Percentiles rank a stretch among this genome's conserved stretches.
These are phyloP conservation scores for Notodonta dromedarius DNA, from an alignment of 2,888 invertebrate genomes.

Conservation along the genomic window DNA sequence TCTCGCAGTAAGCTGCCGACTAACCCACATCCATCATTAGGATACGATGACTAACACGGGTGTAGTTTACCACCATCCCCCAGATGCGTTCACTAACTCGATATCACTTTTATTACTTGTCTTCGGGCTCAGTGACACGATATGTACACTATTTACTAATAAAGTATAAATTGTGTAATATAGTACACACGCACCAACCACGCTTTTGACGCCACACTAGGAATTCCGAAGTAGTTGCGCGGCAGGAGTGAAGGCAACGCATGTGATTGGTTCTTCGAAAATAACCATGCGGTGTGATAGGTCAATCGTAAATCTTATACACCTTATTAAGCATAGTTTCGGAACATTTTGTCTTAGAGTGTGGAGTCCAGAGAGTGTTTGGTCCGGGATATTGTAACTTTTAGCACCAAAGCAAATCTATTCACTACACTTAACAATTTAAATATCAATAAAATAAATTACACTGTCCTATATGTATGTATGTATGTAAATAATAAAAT, in stretches of 20 bases:
- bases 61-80: slow-evolving; percentile 59
- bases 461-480: not conserved
- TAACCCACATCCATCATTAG: slow-evolving; percentile 60
- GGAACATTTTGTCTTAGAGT: too few relatives aligned
- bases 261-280: too few relatives aligned
- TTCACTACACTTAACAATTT: not conserved
- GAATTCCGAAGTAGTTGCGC: too few relatives aligned
- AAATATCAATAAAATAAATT: not conserved
- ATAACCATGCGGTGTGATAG: too few relatives aligned
- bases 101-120: slow-evolving; percentile 70
- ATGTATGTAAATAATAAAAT: not conserved
- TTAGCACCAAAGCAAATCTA: not conserved
- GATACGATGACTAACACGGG: slow-evolving; percentile 73
- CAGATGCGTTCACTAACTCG: slow-evolving; percentile 70
- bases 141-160: slow-evolving; percentile 14
- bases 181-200: not conserved
- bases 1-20: slow-evolving; percentile 51
- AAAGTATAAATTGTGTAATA: not conserved
- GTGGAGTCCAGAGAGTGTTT: too few relatives aligned
- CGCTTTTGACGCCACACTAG: too few relatives aligned
- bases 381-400: not conserved
- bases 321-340: too few relatives aligned
- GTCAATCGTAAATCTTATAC: too few relatives aligned
- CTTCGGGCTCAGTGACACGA: slow-evolving; percentile 53
- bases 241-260: too few relatives aligned